phyloP scores from a whole-genome alignment of 1,140 invertebrate genomes.

The Rhizoglyphus robini region DNA sequence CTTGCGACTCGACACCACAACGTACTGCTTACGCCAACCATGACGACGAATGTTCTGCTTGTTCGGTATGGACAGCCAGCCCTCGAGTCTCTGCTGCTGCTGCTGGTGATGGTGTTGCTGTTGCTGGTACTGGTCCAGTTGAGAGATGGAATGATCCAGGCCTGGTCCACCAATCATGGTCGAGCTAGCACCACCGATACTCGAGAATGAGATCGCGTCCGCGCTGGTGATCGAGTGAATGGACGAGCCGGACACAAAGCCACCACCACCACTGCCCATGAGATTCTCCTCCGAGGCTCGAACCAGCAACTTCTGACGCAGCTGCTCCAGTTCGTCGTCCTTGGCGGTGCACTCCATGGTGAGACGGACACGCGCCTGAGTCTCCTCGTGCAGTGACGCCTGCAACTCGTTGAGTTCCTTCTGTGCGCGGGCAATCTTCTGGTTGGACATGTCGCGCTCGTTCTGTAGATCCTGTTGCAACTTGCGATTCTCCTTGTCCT shows the following conservation, averaged over 20 bases:
- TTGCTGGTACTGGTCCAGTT: too few species aligned
- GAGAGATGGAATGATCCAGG: too few species aligned
- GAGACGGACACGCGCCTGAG: conserved; percentile 53
- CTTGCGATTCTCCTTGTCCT: conserved; percentile 87
- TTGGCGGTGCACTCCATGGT: conserved; percentile 94
- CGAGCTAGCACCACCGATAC: background rate
- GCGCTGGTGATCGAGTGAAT: background rate
- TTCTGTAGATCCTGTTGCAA: conserved; percentile 85
- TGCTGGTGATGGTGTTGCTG: conserved; percentile 1
- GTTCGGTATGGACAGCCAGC: conserved; percentile 86
- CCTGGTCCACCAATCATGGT: background rate
- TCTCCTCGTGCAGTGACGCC: conserved; percentile 49
- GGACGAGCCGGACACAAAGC: background rate
- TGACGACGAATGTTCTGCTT: conserved; percentile 88
- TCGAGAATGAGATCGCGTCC: background rate
- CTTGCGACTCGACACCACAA: conserved; percentile 89
- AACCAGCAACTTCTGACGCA: conserved; percentile 33
- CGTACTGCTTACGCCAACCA: conserved; percentile 93
- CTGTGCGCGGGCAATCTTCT: conserved; percentile 64
- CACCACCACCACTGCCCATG: background rate
- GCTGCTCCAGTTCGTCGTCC: conserved; percentile 83
- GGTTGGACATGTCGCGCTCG: conserved; percentile 83
- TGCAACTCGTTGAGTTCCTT: conserved; percentile 75
- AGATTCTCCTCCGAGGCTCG: conserved; percentile 5
- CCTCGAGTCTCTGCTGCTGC: conserved; percentile 49